phyloP scores from a whole-genome alignment of 2,113 vertebrate species.

The Marcusenius ussheri region DNA sequence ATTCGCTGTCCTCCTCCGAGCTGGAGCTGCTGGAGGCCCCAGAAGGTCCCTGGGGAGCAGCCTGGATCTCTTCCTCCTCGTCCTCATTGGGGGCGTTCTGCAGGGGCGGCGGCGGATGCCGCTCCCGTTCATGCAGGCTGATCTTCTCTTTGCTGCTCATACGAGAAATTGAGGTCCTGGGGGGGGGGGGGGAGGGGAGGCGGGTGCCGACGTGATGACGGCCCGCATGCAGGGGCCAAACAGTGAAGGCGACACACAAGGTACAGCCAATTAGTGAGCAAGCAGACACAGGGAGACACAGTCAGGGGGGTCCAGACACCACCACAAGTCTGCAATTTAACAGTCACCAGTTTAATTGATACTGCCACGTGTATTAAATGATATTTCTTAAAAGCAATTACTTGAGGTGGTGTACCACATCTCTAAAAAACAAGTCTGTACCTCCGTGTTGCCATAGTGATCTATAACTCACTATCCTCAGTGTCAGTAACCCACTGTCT shows the following conservation, averaged over 20 bases:
- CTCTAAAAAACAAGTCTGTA: background rate
- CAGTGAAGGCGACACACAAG: slow-evolving; percentile 55
- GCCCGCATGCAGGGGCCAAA: slow-evolving; percentile 58
- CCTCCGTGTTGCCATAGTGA: background rate
- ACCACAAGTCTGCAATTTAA: background rate
- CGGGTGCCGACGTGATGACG: slow-evolving; percentile 37
- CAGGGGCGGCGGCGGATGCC: slow-evolving; percentile 60
- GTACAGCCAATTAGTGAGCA: slow-evolving; percentile 57
- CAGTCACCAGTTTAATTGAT: background rate
- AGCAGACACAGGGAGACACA: background rate
- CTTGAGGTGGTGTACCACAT: background rate
- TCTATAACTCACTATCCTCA: background rate
- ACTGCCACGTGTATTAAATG: background rate
- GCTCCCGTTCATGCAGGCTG: slow-evolving; percentile 66
- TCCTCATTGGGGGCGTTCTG: slow-evolving; percentile 58
- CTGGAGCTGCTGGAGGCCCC: slow-evolving; percentile 70
- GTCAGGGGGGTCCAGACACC: background rate
- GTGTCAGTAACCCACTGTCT: background rate
- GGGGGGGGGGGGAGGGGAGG: slow-evolving; percentile 37
- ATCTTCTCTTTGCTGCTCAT: slow-evolving; percentile 75
- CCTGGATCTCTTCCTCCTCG: slow-evolving; percentile 59
- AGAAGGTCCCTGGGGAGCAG: slow-evolving; percentile 35
- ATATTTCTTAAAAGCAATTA: background rate
- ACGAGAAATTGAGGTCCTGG: slow-evolving; percentile 74
- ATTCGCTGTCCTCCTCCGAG: slow-evolving; percentile 67